Evolutionary conservation across 2,113 vertebrate genomes (phyloP).

Genomic region (Boleophthalmus pectinirostris): DNA sequence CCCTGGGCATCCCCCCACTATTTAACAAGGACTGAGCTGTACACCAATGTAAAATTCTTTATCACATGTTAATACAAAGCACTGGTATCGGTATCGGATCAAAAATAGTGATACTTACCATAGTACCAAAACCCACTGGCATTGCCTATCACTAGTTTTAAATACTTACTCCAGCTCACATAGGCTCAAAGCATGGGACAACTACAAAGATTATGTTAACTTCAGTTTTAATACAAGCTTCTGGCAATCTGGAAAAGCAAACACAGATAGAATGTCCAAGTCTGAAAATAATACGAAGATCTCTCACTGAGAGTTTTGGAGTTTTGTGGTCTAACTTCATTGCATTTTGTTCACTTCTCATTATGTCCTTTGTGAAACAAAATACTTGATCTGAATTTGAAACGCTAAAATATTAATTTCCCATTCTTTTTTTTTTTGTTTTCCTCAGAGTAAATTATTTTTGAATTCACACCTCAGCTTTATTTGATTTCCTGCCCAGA

Average conservation of each 20-base stretch:
- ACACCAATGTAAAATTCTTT: no score
- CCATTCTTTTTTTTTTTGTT: neutral
- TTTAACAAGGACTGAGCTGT: no score
- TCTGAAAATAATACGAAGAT: neutral
- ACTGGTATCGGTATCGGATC: no score
- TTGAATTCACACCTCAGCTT: neutral
- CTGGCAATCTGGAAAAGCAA: neutral
- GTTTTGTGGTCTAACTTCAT: neutral
- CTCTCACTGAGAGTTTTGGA: no score
- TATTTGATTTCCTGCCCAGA: slow-evolving; percentile 7
- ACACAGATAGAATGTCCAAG: neutral
- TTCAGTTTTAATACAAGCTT: neutral
- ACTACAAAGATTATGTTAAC: no score
- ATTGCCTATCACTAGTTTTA: no score
- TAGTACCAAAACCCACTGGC: no score
- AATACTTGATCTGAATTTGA: neutral
- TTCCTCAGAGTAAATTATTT: neutral
- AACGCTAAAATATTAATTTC: neutral
- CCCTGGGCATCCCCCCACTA: no score
- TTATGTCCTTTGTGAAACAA: neutral
- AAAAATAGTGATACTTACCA: no score
- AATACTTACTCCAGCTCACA: no score
- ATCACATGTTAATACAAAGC: no score
- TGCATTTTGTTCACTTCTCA: neutral
- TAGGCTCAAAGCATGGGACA: no score